Evolutionary conservation across 2,797 vertebrate species (phyloP), one percentile per base, ranked within the genome.

Genomic region (Hypotaenidia okinawae): DNA sequence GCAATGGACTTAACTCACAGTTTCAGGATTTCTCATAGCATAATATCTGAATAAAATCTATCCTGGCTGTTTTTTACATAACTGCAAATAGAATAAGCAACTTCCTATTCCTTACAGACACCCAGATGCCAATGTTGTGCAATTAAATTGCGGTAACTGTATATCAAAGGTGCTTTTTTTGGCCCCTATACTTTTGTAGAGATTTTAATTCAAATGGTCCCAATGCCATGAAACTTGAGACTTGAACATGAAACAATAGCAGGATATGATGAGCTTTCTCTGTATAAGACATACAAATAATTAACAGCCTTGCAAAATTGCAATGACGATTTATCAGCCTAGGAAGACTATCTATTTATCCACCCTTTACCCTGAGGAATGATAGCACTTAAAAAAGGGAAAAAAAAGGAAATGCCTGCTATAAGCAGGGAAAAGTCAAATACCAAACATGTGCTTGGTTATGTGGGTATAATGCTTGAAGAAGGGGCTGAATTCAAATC

Each of bases 231-330:
- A 87, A 97, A 95, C 95, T 97, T 13, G 3, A 97, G 94, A 96
- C 75, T 85, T 90, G 94, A 96, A 95, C 91, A 92, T 86, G 92
- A 92, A 97, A 96, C 89, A 75, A 84, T 54, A 80, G 73, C 45
- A 82, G 90, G 86, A 87, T 97, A 95, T 70, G 89, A 95, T 89
- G 88, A 43, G 59, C 89, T 97, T 97, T 98, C 94, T 97, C 96
- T 80, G 85, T 96, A 86, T 62, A 87, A 87, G 88, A 92, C 84
- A 59, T 16, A 93, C 55, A 97, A 95, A 91, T 97, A 96, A 97
- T 96, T 97, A 96, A 97, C 96, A 97, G 93, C 95, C 94, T 96
- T 97, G 95, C 96, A 97, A 97, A 98, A 95, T n/a, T 83, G 86
- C 93, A 90, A 66, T 17, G 77, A 63, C 87, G 89, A 74, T 82